Evolutionary conservation across 1,140 invertebrate species (phyloP).

Genomic region (Ceratina japonica): DNA sequence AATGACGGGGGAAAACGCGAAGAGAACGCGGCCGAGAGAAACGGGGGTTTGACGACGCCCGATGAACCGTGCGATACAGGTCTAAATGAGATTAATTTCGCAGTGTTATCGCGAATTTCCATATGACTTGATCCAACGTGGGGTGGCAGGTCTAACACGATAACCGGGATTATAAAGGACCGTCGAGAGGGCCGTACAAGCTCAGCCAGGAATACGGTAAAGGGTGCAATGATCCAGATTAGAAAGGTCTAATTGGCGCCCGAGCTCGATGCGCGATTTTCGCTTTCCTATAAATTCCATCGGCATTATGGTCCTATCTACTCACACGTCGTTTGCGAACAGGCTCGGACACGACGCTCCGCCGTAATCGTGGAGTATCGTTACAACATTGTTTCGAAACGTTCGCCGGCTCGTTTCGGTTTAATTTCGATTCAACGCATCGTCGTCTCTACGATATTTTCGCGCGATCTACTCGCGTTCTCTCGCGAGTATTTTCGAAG

Average conservation of each 20-base stretch:
- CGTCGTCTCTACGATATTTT: too few species aligned
- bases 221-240: constrained; percentile 46
- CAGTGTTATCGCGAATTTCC: constrained; percentile 44
- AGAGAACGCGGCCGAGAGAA: neutral
- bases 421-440: too few species aligned
- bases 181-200: constrained; percentile 37
- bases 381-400: too few species aligned
- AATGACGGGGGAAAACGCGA: neutral
- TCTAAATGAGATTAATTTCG: constrained; percentile 54
- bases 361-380: too few species aligned
- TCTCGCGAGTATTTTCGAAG: too few species aligned
- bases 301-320: too few species aligned
- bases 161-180: constrained; percentile 52
- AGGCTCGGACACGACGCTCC: too few species aligned
- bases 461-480: too few species aligned
- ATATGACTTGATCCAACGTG: constrained; percentile 42
- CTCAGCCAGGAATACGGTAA: constrained; percentile 29
- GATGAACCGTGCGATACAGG: constrained; percentile 11
- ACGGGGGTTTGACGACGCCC: too few species aligned
- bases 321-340: too few species aligned
- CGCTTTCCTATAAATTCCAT: too few species aligned
- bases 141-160: constrained; percentile 42
- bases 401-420: too few species aligned
- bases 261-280: neutral
- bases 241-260: constrained; percentile 50